Evolutionary conservation across 2,797 vertebrate species (phyloP), one percentile per base, ranked within the genome.

Genomic region (Danio choprae): DNA sequence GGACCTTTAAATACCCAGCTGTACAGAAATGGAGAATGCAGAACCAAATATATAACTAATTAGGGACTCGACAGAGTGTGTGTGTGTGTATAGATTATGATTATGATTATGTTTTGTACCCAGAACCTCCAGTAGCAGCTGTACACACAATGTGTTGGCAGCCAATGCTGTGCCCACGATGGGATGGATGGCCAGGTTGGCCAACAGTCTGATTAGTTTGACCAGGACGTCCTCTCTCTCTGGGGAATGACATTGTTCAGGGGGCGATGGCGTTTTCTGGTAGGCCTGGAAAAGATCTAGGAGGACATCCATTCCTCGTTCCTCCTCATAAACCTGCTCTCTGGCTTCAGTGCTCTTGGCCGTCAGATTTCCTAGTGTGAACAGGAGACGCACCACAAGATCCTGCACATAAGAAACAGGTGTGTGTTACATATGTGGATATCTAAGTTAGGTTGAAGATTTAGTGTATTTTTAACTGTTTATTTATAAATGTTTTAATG

Each of bases 291-390:
- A 96, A 72, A 99, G 86, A 0, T 77, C 86, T 81, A 96, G 87
- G 80, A 99, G 92, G 0, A 90, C 92, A 7, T 88, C 85, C 86
- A 95, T 11, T 72, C 94, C 94, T 82, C 87, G 90, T 20, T 90
- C 63, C 84, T 94, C 92, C 78, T 89, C 88, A 87, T 92, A 96
- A 76, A 98, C 91, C 70, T 88, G 89, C 87, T 90, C 92, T 4
- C 95, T 93, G 41, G 96, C 93, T 68, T 90, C 89, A 13, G 93
- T 88, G 67, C 89, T 94, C 83, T 94, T 95, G 36, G 95, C 94
- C 1, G 95, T 96, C 88, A 99, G 92, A 90, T 98, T 99, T 81
- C 96, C 97, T 58, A 99, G 93, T 69, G 95, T 95, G 89, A 98
- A 99, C 81, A 97, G 85, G 73, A 99, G 90, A 55, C 94, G 96